Evolutionary conservation across 2,888 invertebrate species (phyloP), one percentile per base, ranked within the genome.

Genomic region (Gari tellinella): DNA sequence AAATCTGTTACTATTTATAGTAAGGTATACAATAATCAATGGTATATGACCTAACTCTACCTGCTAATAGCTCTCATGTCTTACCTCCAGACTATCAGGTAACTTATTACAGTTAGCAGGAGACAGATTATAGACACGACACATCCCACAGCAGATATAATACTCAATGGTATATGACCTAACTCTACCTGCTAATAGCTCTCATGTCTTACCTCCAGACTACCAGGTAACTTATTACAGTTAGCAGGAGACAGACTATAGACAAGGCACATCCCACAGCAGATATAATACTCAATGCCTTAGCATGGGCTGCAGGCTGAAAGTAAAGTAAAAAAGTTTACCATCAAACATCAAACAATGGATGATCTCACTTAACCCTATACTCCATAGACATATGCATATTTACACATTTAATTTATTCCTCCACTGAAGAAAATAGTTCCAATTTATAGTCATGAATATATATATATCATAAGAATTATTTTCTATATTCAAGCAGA

Each of bases 121-220:
- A 85, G 73, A 48, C 81, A 82, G 19, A 81, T 41, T 1, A 86
- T 79, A 8, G 86, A 85, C 26, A 85, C 74, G 8, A 69, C 78
- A 72, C 83, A 83, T 7, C 86, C 86, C 1, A 84, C 74, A 12
- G 75, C 69, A 31, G 86, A 82, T n/a, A 86, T 82, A 12, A 84
- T 74, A 55, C 80, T 81, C 17, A 72, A 46, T 5, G 70, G n/a
- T n/a, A n/a, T n/a, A n/a, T n/a, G n/a, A n/a, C n/a, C n/a, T n/a
- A n/a, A n/a, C n/a, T n/a, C n/a, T n/a, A n/a, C n/a, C n/a, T n/a
- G n/a, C n/a, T n/a, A n/a, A n/a, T n/a, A n/a, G n/a, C n/a, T n/a
- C n/a, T n/a, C n/a, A n/a, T n/a, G n/a, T 46, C 72, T 26, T 65
- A 86, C 86, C 80, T 74, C 86, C 86, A 86, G 1, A 86, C 73